Conservation (phyloP, 1,140 invertebrate genomes). For the Holcopasites calliopsidis region DNA sequence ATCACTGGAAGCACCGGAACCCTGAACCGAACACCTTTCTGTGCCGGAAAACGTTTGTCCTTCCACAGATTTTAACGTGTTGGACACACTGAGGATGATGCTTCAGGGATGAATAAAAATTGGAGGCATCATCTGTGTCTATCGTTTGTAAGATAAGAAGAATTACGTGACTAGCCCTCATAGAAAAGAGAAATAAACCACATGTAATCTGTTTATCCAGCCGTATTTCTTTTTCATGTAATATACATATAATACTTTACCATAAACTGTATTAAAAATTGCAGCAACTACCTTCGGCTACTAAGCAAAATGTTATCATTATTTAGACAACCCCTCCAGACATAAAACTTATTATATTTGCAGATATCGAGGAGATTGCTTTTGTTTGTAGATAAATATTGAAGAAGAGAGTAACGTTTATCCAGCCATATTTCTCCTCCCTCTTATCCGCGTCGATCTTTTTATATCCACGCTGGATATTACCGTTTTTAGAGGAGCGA, state of each 20-base stretch:
- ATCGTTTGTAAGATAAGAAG: too few relatives aligned
- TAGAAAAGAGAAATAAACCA: too few relatives aligned
- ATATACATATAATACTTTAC: too few relatives aligned
- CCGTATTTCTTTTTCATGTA: too few relatives aligned
- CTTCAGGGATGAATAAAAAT: neutral
- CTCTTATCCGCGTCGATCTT: neutral
- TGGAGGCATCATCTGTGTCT: too few relatives aligned
- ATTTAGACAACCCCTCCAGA: too few relatives aligned
- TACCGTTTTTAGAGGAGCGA: slow-evolving; percentile 42
- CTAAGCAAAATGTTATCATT: too few relatives aligned
- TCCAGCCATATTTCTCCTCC: slow-evolving; percentile 9
- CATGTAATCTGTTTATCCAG: too few relatives aligned
- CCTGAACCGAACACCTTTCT: neutral
- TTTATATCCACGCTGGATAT: slow-evolving; percentile 44
- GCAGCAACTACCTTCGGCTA: too few relatives aligned
- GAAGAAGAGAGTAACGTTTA: neutral
- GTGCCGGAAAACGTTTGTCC: neutral
- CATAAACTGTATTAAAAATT: too few relatives aligned
- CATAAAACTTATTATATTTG: neutral
- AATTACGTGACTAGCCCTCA: too few relatives aligned
- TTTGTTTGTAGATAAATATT: neutral
- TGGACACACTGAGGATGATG: neutral
- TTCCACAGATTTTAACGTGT: neutral
- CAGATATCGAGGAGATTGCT: neutral
- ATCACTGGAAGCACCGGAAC: neutral